Evolutionary conservation across 1,140 invertebrate species (phyloP), one percentile per base, ranked within the genome.

Genomic region (Ceratitis capitata): DNA sequence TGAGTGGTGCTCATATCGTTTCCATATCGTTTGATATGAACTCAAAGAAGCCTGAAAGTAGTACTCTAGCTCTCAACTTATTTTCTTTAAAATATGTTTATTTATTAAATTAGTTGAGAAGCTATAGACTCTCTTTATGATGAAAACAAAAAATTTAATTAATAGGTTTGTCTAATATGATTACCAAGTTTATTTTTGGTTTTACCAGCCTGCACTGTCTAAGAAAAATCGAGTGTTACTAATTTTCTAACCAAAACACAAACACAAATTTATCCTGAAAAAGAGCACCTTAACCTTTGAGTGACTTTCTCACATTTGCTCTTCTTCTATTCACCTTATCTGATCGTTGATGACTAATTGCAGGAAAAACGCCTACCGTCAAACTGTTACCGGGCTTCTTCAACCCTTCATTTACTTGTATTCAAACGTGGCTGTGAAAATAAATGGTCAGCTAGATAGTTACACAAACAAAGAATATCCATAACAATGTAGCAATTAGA

Each of bases 321-420:
- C 19, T 42, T n/a, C 19, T 42, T 78, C 69, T 45, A 9, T 32
- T 4, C 12, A 10, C n/a, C 39, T 78, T 78, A 78, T 78, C 69
- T 78, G 39, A 78, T 78, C n/a, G 6, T 42, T 78, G 19, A 78
- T 78, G 39, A 78, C 39, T 78, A 78, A 78, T 78, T 42, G 32
- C 69, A 78, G 69, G 35, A 19, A 78, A 23, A 45, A 78, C 39
- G 35, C 69, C 69, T 78, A 42, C n/a, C 35, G 32, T 3, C 39
- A 39, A 23, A 39, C 39, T 39, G 29, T 12, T 74, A 5, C 35
- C 4, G 23, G 35, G n/a, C 64, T 42, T 19, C 0, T 78, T 78
- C 39, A 26, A 23, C 45, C n/a, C 39, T 23, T 42, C 39, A 42
- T 39, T 7, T n/a, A 78, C 45, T 47, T 39, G n/a, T n/a, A 78